Base-by-base conservation (phyloP, 1,140 invertebrate genomes). In the Lethrus apterus region DNA sequence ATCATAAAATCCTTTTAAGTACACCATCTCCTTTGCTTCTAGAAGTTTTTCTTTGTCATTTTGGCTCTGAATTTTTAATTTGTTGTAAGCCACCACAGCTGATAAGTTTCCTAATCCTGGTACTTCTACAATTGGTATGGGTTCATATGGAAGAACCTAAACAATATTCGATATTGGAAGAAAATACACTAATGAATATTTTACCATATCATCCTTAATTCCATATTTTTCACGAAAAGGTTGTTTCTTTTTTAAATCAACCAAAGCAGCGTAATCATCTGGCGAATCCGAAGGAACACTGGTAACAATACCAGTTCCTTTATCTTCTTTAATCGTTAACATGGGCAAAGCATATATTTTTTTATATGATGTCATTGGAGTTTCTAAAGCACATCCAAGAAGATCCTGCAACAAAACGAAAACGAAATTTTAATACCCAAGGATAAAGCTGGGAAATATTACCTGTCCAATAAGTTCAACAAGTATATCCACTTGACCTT, bases 221-320 rank as follows among this genome's bases (percentile, higher is more conserved):
- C 78, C 77, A 71, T 93, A 99, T 62, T 99, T 98, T 67, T 97
- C 85, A 59, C 96, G 76, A 14, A 99, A 79, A 3, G 89, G 75
- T 63, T 82, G 77, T 65, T 99, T 99, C 57, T 97, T 98, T 61
- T 98, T 93, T 19, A 99, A 70, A 73, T 99, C 96, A 10, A 83
- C 74, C 1, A 99, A 70, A 21, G 95, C 94, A 19, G 93, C 94
- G 70, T 88, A 98, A 71, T 99, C 97, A 72, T 99, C 97, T 1
- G 97, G 97, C 2, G 97, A 89, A 75, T 99, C 97, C 2, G 94
- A 97, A 0, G 96, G 96, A 2, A 99, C 97, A 59, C 92, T 95
- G 0, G 95, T 98, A 0, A 99, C 97, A 46, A 99, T 79, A 11
- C 95, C 97, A 5, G 96, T 99, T 11, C 95, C 89, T 74, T 98